These are phyloP conservation scores for Suncus etruscus DNA, from an alignment of 2,113 vertebrate genomes.

Conservation along the genomic window DNA sequence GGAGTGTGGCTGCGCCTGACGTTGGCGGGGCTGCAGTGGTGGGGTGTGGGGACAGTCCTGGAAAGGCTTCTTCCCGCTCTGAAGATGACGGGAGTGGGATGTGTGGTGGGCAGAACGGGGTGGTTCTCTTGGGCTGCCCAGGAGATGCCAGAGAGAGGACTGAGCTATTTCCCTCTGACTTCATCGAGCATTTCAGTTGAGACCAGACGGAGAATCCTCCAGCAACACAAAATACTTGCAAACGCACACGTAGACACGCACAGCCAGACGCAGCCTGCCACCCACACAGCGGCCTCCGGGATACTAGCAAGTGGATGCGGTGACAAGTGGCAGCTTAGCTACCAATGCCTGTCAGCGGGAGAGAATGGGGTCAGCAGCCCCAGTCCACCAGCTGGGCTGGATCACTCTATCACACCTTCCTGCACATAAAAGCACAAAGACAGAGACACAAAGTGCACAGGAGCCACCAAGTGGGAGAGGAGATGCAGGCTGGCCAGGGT, in stretches of 20 bases:
- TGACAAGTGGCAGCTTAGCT: slow-evolving; percentile 86
- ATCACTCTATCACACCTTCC: slow-evolving; percentile 84
- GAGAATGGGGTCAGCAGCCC: slow-evolving; percentile 85
- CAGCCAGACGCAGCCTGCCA: slow-evolving; percentile 74
- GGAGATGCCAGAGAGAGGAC: slow-evolving; percentile 85
- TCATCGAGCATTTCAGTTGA: slow-evolving; percentile 73
- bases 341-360: slow-evolving; percentile 84
- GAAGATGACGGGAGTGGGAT: slow-evolving; percentile 73
- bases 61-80: slow-evolving; percentile 79
- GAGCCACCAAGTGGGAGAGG: slow-evolving; percentile 42
- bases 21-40: slow-evolving; percentile 60
- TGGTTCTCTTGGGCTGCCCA: slow-evolving; percentile 36
- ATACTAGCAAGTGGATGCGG: slow-evolving; percentile 83
- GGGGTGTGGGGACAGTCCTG: slow-evolving; percentile 74
- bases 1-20: slow-evolving; percentile 99
- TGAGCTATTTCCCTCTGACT: slow-evolving; percentile 83
- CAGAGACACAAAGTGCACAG: slow-evolving; percentile 64
- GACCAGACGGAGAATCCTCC: slow-evolving; percentile 62
- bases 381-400: slow-evolving; percentile 82
- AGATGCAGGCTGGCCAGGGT: slow-evolving; percentile 23
- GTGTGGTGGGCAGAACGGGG: slow-evolving; percentile 62
- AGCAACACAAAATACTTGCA: slow-evolving; percentile 84
- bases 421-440: slow-evolving; percentile 88
- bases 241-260: slow-evolving; percentile 76
- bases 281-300: slow-evolving; percentile 82